phyloP scores from a whole-genome alignment of 1,140 invertebrate species.

The Drosophila micromelanica region DNA sequence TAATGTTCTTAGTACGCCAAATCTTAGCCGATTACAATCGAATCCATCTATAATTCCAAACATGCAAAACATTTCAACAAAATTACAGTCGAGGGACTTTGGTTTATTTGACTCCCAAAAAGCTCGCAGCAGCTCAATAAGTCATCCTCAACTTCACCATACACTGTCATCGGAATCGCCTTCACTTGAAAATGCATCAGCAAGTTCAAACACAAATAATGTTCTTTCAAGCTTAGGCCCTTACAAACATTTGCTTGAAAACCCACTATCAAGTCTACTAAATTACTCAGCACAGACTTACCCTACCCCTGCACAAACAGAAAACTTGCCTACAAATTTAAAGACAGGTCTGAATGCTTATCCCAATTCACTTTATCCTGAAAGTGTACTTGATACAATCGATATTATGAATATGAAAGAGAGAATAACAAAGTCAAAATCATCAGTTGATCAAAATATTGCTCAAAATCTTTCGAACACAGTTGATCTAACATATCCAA shows the following conservation, averaged over 20 bases:
- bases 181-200: slow-evolving; percentile 6
- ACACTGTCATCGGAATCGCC: slow-evolving; percentile 11
- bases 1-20: slow-evolving; percentile 15
- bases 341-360: not conserved
- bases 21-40: slow-evolving; percentile 23
- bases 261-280: slow-evolving; percentile 30
- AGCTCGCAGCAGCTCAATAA: not conserved
- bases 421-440: slow-evolving; percentile 15
- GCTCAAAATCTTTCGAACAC: slow-evolving; percentile 12
- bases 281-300: slow-evolving; percentile 39
- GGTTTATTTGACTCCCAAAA: slow-evolving; percentile 36
- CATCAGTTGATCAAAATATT: slow-evolving; percentile 10
- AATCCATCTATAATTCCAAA: slow-evolving; percentile 37
- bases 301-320: slow-evolving; percentile 2
- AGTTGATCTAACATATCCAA: slow-evolving; percentile 25
- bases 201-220: slow-evolving; percentile 19
- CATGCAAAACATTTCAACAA: slow-evolving; percentile 22
- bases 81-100: slow-evolving; percentile 27
- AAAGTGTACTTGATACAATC: slow-evolving; percentile 7
- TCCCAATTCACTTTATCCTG: slow-evolving; percentile 10
- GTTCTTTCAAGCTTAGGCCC: slow-evolving; percentile 32
- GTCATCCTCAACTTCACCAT: slow-evolving; percentile 22
- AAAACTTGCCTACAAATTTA: slow-evolving; percentile 12
- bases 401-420: slow-evolving; percentile 23
- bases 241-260: slow-evolving; percentile 46